Percentiles rank a stretch among this genome's conserved stretches.
Evolutionary conservation across 2,113 vertebrate species (phyloP).

Genomic region (Syrmaticus mikado): DNA sequence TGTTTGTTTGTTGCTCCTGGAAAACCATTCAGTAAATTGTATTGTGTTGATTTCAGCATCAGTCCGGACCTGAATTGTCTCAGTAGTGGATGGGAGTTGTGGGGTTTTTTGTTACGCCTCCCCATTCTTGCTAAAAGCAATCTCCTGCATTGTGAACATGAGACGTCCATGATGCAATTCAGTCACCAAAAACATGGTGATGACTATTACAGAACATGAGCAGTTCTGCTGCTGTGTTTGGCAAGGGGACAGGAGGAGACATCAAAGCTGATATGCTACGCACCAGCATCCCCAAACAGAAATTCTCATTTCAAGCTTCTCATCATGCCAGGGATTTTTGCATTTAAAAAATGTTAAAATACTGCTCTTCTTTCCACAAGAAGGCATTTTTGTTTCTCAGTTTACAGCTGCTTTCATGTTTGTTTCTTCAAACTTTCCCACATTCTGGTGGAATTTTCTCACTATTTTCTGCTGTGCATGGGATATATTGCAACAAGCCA

Average conservation of each 20-base stretch:
- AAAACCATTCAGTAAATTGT: neutral
- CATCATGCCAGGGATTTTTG: fast-evolving
- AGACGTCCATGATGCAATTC: neutral
- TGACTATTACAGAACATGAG: neutral
- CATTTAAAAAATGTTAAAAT: neutral
- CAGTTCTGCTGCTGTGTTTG: neutral
- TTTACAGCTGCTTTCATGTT: neutral
- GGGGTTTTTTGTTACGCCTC: neutral
- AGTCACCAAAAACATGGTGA: neutral
- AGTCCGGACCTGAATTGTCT: neutral
- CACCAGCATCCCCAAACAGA: neutral
- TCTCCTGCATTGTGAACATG: neutral
- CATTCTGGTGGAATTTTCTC: neutral
- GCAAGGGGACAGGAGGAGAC: neutral
- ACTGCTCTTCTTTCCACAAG: neutral
- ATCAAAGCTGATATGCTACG: neutral
- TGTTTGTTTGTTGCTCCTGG: too few species aligned
- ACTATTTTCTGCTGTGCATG: neutral
- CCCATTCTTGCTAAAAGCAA: neutral
- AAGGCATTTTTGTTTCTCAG: neutral
- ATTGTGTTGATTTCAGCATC: neutral
- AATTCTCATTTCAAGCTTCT: neutral
- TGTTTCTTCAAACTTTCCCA: neutral
- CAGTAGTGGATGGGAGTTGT: neutral
- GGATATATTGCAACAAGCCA: neutral